A percentile compares a stretch with the other conserved stretches of the same genome.
Evolutionary conservation across 2,113 vertebrate species (phyloP).

Genomic region (Pipra filicauda): DNA sequence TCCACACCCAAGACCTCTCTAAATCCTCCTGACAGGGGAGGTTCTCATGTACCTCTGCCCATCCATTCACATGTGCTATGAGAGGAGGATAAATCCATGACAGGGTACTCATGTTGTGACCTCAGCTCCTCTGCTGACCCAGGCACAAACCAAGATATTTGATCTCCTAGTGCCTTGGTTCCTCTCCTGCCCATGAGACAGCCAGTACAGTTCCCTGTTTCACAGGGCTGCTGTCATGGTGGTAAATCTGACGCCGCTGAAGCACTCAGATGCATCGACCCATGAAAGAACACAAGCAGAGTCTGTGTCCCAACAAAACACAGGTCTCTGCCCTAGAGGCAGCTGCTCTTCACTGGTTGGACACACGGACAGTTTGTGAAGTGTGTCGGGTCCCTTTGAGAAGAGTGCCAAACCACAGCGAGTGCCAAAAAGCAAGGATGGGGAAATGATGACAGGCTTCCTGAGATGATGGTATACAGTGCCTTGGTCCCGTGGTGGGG

Average conservation of each 20-base stretch:
- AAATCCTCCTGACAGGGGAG: neutral
- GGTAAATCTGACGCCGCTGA: neutral
- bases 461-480: neutral
- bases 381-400: neutral
- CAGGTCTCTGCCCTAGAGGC: neutral
- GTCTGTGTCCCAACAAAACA: neutral
- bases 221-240: neutral
- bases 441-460: slow-evolving; percentile 37
- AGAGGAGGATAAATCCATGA: neutral
- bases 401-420: neutral
- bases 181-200: neutral
- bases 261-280: neutral
- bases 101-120: neutral
- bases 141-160: neutral
- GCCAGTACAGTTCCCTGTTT: neutral
- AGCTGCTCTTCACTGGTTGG: neutral
- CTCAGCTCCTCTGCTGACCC: neutral
- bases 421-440: neutral
- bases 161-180: neutral
- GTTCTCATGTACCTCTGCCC: rapidly evolving
- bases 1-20: neutral
- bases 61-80: neutral
- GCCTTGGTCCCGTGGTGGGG: neutral
- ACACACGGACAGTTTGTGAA: neutral
- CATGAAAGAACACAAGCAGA: neutral